Evolutionary conservation across 2,797 vertebrate species (phyloP), one percentile per base, ranked within the genome.

Genomic region (Acipenser ruthenus): DNA sequence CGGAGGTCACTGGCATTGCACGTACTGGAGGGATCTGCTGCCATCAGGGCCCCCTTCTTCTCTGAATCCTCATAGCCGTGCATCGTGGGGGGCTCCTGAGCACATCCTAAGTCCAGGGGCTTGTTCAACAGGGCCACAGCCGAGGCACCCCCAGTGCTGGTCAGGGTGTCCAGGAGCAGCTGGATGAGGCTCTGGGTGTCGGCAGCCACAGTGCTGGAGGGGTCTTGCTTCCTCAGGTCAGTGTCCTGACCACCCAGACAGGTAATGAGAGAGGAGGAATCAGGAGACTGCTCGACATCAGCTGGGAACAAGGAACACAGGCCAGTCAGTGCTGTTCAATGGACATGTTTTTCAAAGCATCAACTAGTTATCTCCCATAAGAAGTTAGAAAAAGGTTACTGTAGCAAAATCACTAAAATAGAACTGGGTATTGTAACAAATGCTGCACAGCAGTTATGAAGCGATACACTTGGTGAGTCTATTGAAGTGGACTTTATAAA

Each of bases 221-320:
- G 75, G n/a, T 86, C 83, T 1, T 79, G 88, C 64, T 89, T 87
- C 70, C 90, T 86, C 72, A 93, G 82, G 76, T 95, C 94, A 1
- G 87, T 84, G 75, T 95, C 90, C 3, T 86, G 91, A 75, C 93
- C 87, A 60, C 89, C 90, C 69, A 92, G 88, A 73, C 81, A 87
- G 75, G 91, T 86, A 75, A 92, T 90, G 61, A 91, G 37, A 37
- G 37, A 37, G 37, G 37, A 37, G 23, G 23, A 37, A 37, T 37
- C 23, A 37, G 23, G 23, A 37, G 23, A 37, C 23, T 37, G 23
- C 23, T 37, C 23, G 23, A 37, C 4, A 37, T 37, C 23, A 37
- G 23, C 23, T 37, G 23, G 4, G 23, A 4, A 37, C 4, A 23
- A 37, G 23, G 2, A 37, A 37, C 23, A 37, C 23, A 37, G 23